phyloP scores from a whole-genome alignment of 1,140 invertebrate species.

The Sinella curviseta region DNA sequence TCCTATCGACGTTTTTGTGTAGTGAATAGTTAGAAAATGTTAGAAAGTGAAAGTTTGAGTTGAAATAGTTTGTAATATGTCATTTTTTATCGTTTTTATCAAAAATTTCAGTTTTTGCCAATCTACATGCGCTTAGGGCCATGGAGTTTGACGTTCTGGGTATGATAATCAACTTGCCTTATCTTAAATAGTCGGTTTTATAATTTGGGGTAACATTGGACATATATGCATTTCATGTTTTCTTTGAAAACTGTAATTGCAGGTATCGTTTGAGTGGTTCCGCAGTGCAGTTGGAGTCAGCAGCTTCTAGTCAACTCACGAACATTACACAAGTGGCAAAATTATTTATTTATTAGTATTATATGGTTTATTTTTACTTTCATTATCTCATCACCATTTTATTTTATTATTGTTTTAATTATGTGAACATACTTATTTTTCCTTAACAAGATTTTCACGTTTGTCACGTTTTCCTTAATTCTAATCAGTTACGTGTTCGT shows the following conservation, averaged over 20 bases:
- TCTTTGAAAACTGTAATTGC: neutral
- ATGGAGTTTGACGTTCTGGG: conserved; percentile 72
- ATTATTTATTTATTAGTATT: neutral
- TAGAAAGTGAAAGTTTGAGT: no score
- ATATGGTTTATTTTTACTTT: neutral
- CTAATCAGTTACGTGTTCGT: no score
- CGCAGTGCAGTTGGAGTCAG: conserved; percentile 38
- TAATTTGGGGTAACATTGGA: conserved; percentile 68
- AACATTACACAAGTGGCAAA: neutral
- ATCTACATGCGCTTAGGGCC: conserved; percentile 65
- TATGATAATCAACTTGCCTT: neutral
- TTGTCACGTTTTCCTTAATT: no score
- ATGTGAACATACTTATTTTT: no score
- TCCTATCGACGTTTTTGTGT: no score
- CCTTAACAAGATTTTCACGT: no score
- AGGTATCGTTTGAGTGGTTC: conserved; percentile 42
- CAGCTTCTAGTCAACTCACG: conserved; percentile 23
- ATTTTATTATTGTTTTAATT: no score
- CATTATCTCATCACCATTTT: neutral
- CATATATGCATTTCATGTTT: conserved; percentile 48
- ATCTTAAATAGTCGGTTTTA: no score
- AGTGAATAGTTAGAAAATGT: no score
- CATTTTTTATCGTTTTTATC: no score
- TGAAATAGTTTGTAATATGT: no score
- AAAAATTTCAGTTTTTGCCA: conserved; percentile 61